These are phyloP conservation scores for roundworm (Caenorhabditis elegans) DNA, from an alignment of 1,140 invertebrate genomes.

Conservation along the genomic window DNA sequence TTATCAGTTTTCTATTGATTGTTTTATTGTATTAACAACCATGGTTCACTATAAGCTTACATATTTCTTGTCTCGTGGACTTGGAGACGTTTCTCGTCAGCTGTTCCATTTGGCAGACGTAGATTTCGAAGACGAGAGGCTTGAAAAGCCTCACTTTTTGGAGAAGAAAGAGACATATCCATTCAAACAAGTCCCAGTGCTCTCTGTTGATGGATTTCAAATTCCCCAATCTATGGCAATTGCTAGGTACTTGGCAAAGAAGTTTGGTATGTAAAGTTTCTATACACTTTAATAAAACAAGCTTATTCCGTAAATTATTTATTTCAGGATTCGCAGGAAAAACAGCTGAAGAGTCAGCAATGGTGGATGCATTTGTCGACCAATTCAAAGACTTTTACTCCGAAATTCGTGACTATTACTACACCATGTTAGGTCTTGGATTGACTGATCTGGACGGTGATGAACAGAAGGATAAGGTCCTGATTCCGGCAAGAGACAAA, in stretches of 20 bases:
- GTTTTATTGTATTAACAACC: too few species aligned
- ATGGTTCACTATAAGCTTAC: constrained; percentile 24
- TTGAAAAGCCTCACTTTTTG: background rate
- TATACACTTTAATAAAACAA: background rate
- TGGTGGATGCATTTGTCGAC: background rate
- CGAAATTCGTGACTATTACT: background rate
- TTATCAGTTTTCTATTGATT: too few species aligned
- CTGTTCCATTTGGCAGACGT: constrained; percentile 15
- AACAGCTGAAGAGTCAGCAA: background rate
- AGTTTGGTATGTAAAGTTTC: constrained; percentile 12
- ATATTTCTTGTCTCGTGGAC: background rate
- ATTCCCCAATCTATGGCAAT: constrained; percentile 26
- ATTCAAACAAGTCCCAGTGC: constrained; percentile 12
- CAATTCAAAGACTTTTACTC: constrained; percentile 13
- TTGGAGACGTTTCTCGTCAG: constrained; percentile 3
- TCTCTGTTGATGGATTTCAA: background rate
- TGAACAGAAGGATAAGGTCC: background rate
- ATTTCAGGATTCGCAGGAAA: background rate
- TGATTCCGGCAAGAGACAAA: constrained; percentile 28
- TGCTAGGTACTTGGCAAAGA: background rate
- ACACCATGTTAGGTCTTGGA: background rate
- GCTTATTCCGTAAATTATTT: too few species aligned
- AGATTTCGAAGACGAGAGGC: background rate
- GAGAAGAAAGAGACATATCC: background rate
- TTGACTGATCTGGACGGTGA: background rate